phyloP scores from a whole-genome alignment of 2,797 vertebrate species.

The Cirrhinus mrigala region DNA sequence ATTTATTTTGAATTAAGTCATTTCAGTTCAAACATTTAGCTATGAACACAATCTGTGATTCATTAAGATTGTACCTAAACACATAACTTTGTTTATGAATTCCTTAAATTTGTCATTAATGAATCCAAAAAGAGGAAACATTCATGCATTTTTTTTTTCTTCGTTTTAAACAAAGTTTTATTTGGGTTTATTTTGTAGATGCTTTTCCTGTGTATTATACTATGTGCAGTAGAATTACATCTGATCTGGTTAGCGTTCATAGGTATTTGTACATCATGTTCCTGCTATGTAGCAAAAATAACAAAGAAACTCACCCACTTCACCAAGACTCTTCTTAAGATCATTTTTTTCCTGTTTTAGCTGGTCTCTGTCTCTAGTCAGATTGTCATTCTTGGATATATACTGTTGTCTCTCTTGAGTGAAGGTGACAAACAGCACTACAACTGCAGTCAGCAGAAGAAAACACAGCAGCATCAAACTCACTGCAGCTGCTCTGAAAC shows the following conservation, averaged over 20 bases:
- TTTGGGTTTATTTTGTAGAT: neutral
- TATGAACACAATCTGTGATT: neutral
- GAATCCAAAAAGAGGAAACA: neutral
- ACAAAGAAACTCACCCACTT: neutral
- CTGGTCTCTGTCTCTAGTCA: neutral
- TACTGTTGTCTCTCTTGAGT: neutral
- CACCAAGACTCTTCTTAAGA: neutral
- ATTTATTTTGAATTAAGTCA: neutral
- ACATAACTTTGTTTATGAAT: neutral
- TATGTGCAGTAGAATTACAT: neutral
- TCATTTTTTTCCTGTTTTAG: neutral
- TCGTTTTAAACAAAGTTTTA: neutral
- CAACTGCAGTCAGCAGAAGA: slow-evolving; percentile 27
- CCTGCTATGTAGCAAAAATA: neutral
- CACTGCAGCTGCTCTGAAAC: neutral
- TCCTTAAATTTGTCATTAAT: neutral
- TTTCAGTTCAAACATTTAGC: neutral
- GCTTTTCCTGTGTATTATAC: neutral
- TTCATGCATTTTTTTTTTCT: neutral
- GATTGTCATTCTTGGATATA: no score
- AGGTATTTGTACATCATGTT: neutral
- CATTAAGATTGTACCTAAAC: neutral
- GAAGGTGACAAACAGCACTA: slow-evolving; percentile 11
- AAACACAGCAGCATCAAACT: slow-evolving; percentile 28
- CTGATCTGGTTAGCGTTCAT: neutral